These are phyloP conservation scores for Sebastes iracundus DNA, from an alignment of 2,797 vertebrate genomes.

Conservation along the genomic window DNA sequence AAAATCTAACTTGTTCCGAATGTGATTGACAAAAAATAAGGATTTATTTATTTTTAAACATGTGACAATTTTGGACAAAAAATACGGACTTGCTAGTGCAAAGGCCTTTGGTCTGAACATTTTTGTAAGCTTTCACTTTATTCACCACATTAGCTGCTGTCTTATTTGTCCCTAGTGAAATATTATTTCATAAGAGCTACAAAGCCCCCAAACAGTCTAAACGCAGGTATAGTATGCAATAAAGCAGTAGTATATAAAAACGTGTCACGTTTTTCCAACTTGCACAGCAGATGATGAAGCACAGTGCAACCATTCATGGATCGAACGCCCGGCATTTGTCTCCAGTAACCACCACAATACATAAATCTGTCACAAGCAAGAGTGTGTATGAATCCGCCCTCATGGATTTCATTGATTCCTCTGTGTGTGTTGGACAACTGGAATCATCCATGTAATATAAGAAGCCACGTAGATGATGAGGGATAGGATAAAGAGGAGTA, in stretches of 20 bases:
- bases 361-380: slow-evolving; percentile 25
- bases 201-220: background rate
- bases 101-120: background rate
- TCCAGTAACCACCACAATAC: slow-evolving; percentile 3
- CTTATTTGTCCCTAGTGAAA: background rate
- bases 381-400: background rate
- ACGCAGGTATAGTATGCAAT: background rate
- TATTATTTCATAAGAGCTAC: background rate
- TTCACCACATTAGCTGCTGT: background rate
- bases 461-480: background rate
- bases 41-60: too few species aligned
- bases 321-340: background rate
- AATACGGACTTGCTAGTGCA: too few species aligned
- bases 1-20: too few species aligned
- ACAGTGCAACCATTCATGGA: background rate
- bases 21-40: too few species aligned
- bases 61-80: too few species aligned
- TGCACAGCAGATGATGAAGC: background rate
- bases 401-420: slow-evolving; percentile 39
- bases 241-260: background rate
- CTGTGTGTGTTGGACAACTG: slow-evolving; percentile 30
- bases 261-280: background rate
- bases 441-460: slow-evolving; percentile 24
- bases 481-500: background rate
- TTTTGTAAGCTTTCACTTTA: background rate